These are phyloP conservation scores for Heliconius nattereri DNA, from an alignment of 1,140 invertebrate genomes.

Conservation along the genomic window DNA sequence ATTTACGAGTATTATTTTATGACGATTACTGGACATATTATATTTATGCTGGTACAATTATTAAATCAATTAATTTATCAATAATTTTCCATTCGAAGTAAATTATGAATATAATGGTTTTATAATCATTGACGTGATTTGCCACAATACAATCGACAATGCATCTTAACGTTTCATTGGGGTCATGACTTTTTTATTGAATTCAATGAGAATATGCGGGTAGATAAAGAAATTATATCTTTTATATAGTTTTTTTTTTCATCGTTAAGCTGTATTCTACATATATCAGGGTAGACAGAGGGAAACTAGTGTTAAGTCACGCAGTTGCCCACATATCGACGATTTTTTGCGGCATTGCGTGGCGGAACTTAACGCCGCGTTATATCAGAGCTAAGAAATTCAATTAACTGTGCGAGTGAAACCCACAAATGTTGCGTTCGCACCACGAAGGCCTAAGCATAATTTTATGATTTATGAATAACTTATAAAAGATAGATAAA, in stretches of 20 bases:
- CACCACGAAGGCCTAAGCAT: no score
- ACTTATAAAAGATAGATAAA: not conserved
- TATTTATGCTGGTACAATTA: not conserved
- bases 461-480: not conserved
- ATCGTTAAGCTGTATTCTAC: no score
- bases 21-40: not conserved
- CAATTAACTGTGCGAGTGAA: no score
- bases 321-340: no score
- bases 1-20: not conserved
- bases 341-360: no score
- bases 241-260: not conserved
- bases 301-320: no score
- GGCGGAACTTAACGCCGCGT: no score
- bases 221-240: slow-evolving; percentile 32
- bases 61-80: not conserved
- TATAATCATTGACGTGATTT: slow-evolving; percentile 59
- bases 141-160: slow-evolving; percentile 56
- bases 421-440: no score
- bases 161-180: slow-evolving; percentile 41
- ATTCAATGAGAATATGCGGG: slow-evolving; percentile 59
- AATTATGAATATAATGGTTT: not conserved
- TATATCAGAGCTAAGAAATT: no score
- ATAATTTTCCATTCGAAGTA: not conserved
- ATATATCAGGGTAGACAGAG: no score
- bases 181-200: slow-evolving; percentile 63